phyloP scores from a whole-genome alignment of 2,113 vertebrate species.

The Corynorhinus townsendii region DNA sequence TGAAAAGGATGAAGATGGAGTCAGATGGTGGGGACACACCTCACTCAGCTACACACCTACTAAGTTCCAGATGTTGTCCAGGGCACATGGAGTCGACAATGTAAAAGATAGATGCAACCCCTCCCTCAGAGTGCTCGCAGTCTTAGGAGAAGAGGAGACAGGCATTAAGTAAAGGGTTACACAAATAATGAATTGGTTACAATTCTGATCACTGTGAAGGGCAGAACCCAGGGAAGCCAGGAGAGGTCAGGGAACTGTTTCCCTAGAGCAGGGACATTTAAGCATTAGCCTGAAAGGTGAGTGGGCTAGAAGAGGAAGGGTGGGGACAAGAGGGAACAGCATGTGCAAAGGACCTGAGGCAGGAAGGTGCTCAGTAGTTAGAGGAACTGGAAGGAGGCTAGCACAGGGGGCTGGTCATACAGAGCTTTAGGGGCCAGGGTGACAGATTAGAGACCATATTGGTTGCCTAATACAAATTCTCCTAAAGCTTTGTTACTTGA shows the following conservation, averaged over 20 bases:
- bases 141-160: neutral
- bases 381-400: neutral
- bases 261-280: neutral
- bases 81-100: neutral
- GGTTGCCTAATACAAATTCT: neutral
- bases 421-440: neutral
- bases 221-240: neutral
- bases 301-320: neutral
- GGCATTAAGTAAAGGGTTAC: neutral
- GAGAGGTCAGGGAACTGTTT: neutral
- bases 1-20: neutral
- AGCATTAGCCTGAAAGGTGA: neutral
- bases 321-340: neutral
- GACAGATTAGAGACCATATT: neutral
- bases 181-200: neutral
- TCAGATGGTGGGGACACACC: no score
- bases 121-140: neutral
- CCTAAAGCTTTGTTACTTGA: neutral
- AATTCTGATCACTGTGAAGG: neutral
- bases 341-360: neutral
- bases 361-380: neutral
- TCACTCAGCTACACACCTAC: neutral
- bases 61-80: neutral
- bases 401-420: neutral
- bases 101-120: neutral